Base-by-base conservation (phyloP, 2,888 invertebrate genomes). In the Ectobius pallidus region DNA sequence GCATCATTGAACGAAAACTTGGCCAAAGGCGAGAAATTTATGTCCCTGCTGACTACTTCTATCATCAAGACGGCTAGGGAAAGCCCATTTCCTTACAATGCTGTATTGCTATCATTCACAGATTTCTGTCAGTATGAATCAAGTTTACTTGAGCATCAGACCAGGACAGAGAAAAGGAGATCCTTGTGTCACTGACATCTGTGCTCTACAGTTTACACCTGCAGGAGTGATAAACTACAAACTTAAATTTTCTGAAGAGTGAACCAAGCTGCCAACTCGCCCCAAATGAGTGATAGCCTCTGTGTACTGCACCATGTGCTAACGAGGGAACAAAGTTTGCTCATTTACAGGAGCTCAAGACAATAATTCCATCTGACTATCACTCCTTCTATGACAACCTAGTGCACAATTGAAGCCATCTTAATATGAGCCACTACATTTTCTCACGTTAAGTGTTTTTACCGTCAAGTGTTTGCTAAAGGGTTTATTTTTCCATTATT, bases 41-140 rank as follows among this genome's bases (percentile, higher is more conserved):
- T 39, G 39, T 39, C 14, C 39, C 39, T 39, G 39, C 39, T 9
- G 14, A 39, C 39, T 39, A 39, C 14, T 39, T 39, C 14, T 9
- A 39, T 39, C 14, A 49, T 49, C 6, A 14, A n/a, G n/a, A n/a
- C 49, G n/a, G 16, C 49, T 14, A 18, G 49, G 18, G 49, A 49
- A 49, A 49, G 11, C n/a, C n/a, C 49, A 49, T 49, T n/a, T 49
- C 49, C 49, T n/a, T 49, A 49, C 49, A 49, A 49, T n/a, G n/a
- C n/a, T n/a, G n/a, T n/a, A n/a, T n/a, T n/a, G n/a, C n/a, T n/a
- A n/a, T n/a, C n/a, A n/a, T n/a, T n/a, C n/a, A n/a, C n/a, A n/a
- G n/a, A n/a, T 49, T n/a, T n/a, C n/a, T n/a, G n/a, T n/a, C n/a
- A n/a, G n/a, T n/a, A n/a, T n/a, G n/a, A n/a, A n/a, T n/a, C n/a